Conservation (phyloP, 2,888 invertebrate species). For the Aspidiotus destructor region DNA sequence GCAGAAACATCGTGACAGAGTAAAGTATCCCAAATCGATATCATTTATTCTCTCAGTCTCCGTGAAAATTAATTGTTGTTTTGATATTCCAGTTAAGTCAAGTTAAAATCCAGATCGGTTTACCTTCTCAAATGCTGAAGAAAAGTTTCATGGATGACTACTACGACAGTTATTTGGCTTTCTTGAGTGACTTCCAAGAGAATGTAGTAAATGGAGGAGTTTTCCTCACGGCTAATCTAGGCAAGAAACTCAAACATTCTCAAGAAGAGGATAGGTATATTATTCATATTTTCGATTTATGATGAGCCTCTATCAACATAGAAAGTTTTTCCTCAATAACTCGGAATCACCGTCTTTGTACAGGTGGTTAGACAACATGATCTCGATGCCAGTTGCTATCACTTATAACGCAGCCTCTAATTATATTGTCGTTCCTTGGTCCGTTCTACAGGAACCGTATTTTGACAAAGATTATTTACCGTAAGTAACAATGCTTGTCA, state of each 20-base stretch:
- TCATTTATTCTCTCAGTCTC: neutral
- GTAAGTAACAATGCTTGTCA: constrained; percentile 39
- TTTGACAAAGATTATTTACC: constrained; percentile 44
- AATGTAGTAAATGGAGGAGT: constrained; percentile 45
- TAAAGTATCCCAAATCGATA: constrained; percentile 36
- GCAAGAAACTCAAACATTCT: constrained; percentile 41
- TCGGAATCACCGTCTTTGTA: neutral
- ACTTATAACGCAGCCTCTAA: constrained; percentile 45
- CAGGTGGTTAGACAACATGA: constrained; percentile 41
- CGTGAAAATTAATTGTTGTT: neutral
- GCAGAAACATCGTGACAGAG: constrained; percentile 42
- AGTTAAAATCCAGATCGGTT: constrained; percentile 45
- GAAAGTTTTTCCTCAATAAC: too few species aligned
- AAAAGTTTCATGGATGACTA: constrained; percentile 42
- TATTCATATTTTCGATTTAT: neutral
- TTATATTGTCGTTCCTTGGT: constrained; percentile 45
- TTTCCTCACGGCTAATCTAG: constrained; percentile 44
- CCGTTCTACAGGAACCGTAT: constrained; percentile 43
- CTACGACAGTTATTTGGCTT: constrained; percentile 44
- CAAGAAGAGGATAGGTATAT: constrained; percentile 41
- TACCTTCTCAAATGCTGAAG: constrained; percentile 42
- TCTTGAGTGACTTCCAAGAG: constrained; percentile 47
- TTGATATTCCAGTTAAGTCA: constrained; percentile 42
- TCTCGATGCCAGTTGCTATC: constrained; percentile 39
- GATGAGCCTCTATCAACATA: too few species aligned